phyloP scores from a whole-genome alignment of 1,140 invertebrate species.

The Rhizoglyphus robini region DNA sequence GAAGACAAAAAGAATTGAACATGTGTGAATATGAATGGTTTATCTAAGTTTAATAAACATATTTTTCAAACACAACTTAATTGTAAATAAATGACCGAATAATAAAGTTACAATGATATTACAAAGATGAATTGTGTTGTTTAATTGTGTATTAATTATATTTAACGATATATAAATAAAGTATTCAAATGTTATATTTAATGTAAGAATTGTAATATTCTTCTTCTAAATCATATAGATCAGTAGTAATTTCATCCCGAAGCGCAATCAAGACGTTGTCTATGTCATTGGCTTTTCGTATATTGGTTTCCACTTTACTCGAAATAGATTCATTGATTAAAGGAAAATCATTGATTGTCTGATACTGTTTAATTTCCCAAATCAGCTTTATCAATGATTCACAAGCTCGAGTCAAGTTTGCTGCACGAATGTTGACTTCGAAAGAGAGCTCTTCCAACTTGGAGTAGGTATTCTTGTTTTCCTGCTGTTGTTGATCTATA shows the following conservation, averaged over 20 bases:
- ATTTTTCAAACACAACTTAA: too few species aligned
- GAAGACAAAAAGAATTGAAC: too few species aligned
- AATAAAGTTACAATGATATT: too few species aligned
- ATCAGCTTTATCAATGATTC: conserved; percentile 92
- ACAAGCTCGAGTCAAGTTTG: conserved; percentile 58
- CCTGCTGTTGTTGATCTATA: conserved; percentile 76
- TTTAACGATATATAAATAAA: too few species aligned
- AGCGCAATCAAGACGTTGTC: conserved; percentile 83
- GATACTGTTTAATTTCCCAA: conserved; percentile 88
- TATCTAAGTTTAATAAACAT: background rate
- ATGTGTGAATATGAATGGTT: background rate
- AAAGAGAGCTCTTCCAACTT: conserved; percentile 83
- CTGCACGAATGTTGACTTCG: conserved; percentile 59
- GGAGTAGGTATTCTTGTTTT: conserved; percentile 47
- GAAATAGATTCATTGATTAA: conserved; percentile 90
- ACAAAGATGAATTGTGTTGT: background rate
- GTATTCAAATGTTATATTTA: conserved; percentile 20
- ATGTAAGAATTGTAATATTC: conserved; percentile 59
- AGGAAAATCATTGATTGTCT: conserved; percentile 91
- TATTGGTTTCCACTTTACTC: conserved; percentile 32
- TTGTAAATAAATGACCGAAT: too few species aligned
- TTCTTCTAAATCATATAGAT: conserved; percentile 90
- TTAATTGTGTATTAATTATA: background rate
- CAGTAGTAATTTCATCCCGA: conserved; percentile 82
- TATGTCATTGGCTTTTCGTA: conserved; percentile 12